These are phyloP conservation scores for Rhaphigaster nebulosa DNA, from an alignment of 2,888 invertebrate species.

Conservation along the genomic window DNA sequence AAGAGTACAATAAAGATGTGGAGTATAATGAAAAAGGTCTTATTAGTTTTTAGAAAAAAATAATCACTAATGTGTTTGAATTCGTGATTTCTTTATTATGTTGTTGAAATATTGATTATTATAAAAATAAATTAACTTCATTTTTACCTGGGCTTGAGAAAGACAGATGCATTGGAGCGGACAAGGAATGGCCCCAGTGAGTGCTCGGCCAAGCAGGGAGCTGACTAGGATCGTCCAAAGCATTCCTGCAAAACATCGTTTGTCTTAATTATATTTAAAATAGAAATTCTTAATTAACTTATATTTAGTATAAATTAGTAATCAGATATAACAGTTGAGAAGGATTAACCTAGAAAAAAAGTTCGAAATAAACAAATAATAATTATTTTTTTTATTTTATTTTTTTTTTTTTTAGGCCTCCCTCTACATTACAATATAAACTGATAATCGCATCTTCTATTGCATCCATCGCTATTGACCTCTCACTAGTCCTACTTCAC, in stretches of 20 bases:
- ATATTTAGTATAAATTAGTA: not conserved
- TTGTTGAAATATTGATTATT: not conserved
- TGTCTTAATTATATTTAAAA: not conserved
- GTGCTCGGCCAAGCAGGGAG: conserved; percentile 63
- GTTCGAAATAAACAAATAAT: no score
- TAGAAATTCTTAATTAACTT: not conserved
- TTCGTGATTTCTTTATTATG: not conserved
- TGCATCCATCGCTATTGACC: no score
- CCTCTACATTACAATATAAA: no score
- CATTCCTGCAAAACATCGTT: conserved; percentile 54
- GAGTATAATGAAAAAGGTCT: no score
- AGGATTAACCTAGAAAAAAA: no score
- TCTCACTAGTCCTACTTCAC: no score
- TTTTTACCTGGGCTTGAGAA: conserved; percentile 85
- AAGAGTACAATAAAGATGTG: no score
- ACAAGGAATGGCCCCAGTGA: conserved; percentile 73
- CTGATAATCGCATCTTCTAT: no score
- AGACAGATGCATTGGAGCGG: conserved; percentile 88
- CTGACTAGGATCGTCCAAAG: conserved; percentile 61
- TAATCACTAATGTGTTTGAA: no score
- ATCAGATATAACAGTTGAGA: not conserved
- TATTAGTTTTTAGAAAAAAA: no score
- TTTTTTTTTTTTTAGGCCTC: no score
- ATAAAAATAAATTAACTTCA: not conserved
- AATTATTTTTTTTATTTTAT: no score